phyloP scores from a whole-genome alignment of 2,888 invertebrate species.

The Glaucopsyche alexis region DNA sequence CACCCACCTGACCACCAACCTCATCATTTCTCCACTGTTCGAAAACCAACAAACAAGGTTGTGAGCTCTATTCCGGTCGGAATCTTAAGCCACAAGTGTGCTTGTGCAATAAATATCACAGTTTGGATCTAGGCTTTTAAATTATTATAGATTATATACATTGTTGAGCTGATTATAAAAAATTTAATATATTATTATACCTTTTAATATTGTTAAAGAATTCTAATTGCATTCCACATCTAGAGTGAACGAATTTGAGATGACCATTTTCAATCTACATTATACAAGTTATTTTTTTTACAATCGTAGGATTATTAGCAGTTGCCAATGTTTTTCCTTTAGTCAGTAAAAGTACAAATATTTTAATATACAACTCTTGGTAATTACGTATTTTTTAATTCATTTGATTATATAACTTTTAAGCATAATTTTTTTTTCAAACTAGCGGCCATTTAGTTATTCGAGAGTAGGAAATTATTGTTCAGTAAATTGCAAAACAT shows the following conservation, averaged over 20 bases:
- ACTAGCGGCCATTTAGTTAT: conserved; percentile 69
- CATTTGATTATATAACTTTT: conserved; percentile 75
- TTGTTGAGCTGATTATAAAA: conserved; percentile 82
- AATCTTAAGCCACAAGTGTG: conserved; percentile 79
- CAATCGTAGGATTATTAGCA: conserved; percentile 79
- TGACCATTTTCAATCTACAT: conserved; percentile 79
- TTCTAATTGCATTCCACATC: conserved; percentile 81
- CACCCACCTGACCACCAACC: conserved; percentile 59
- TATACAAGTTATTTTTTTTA: conserved; percentile 79
- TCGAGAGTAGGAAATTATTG: conserved; percentile 73
- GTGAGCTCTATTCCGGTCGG: conserved; percentile 80
- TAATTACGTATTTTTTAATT: conserved; percentile 79
- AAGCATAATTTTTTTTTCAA: conserved; percentile 75
- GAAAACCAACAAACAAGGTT: conserved; percentile 75
- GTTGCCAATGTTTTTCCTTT: conserved; percentile 83
- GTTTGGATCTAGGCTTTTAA: conserved; percentile 81
- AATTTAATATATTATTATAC: conserved; percentile 82
- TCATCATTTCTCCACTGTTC: conserved; percentile 57
- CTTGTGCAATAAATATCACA: conserved; percentile 82
- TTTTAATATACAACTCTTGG: conserved; percentile 83
- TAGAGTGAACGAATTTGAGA: conserved; percentile 80
- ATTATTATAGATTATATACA: conserved; percentile 83
- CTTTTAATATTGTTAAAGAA: conserved; percentile 81
- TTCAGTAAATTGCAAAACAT: conserved; percentile 76
- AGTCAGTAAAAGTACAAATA: conserved; percentile 92